These are phyloP conservation scores for Pectinophora gossypiella DNA, from an alignment of 1,140 invertebrate species.

Conservation along the genomic window DNA sequence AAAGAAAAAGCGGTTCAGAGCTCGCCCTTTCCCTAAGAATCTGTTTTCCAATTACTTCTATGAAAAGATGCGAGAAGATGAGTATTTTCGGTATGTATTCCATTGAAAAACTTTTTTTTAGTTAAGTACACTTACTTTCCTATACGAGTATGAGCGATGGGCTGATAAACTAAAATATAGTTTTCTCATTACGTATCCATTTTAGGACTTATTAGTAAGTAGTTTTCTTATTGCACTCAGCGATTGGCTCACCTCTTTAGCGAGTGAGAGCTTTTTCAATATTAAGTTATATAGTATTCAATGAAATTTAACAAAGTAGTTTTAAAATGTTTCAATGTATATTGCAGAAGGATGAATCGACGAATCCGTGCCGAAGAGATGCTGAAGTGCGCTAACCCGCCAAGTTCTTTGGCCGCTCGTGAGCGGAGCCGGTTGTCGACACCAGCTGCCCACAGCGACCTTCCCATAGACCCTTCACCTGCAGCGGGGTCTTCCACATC, in stretches of 20 bases:
- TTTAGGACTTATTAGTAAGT: too few species aligned
- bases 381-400: conserved; percentile 79
- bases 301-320: too few species aligned
- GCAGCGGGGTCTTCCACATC: conserved; percentile 49
- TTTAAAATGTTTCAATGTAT: not conserved
- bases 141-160: too few species aligned
- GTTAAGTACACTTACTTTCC: too few species aligned
- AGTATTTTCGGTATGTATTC: conserved; percentile 82
- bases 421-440: conserved; percentile 71
- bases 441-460: conserved; percentile 52
- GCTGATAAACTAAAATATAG: too few species aligned
- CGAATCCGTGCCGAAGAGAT: conserved; percentile 82
- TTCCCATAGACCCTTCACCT: conserved; percentile 57
- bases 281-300: too few species aligned
- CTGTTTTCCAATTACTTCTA: conserved; percentile 83
- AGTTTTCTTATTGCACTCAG: too few species aligned
- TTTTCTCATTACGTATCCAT: too few species aligned
- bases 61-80: conserved; percentile 82
- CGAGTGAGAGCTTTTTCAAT: too few species aligned
- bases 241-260: too few species aligned
- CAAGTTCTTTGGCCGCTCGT: conserved; percentile 81
- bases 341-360: conserved; percentile 78
- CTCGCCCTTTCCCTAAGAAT: conserved; percentile 81
- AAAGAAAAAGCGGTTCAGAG: conserved; percentile 77
- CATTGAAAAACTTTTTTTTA: too few species aligned